Base-by-base conservation (phyloP, 2,888 invertebrate species). In the Eupithecia exiguata region DNA sequence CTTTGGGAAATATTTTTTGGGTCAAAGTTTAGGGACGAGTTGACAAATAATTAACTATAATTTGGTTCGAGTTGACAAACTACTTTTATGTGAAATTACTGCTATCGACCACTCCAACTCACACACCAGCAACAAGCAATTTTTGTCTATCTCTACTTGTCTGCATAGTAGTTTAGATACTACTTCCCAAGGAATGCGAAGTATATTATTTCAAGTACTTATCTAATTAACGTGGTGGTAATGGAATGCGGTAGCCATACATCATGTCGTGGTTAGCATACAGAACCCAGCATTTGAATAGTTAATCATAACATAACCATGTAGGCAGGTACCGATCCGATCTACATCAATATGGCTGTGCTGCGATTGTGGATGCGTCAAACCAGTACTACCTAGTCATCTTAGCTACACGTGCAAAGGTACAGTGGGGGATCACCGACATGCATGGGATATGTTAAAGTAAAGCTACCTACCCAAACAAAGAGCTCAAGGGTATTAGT, bases 201-300 rank as follows among this genome's bases (percentile, higher is more conserved):
- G 35, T 25, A 30, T 62, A 35, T 62, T 62, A 9, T 18, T 62
- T 62, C 62, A 62, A 62, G 82, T 82, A 78, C 49, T 69, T 69
- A 38, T 21, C 49, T 71, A 89, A 90, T 91, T 88, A 89, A 86
- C 84, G 80, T 82, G 84, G 83, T 86, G 86, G 79, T 81, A 83
- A 25, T 21, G 58, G 93, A 93, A 94, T 93, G 93, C 93, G 93
- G 92, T 84, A 92, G 90, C 85, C 87, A 87, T 40, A 87, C 86
- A 88, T 87, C 82, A 86, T 84, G 82, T 79, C 91, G 87, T 84
- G 88, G 78, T 79, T 86, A 83, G 91, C 89, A 93, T 91, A 90
- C 88, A 87, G 85, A 85, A 85, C 85, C 84, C 81, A 82, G 81
- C 84, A 91, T 92, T 92, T 90, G 89, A 91, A 92, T 92, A 88